A percentile compares a stretch with the other conserved stretches of the same genome.
These are phyloP conservation scores for Gouania willdenowi DNA, from an alignment of 2,797 vertebrate species.

Conservation along the genomic window DNA sequence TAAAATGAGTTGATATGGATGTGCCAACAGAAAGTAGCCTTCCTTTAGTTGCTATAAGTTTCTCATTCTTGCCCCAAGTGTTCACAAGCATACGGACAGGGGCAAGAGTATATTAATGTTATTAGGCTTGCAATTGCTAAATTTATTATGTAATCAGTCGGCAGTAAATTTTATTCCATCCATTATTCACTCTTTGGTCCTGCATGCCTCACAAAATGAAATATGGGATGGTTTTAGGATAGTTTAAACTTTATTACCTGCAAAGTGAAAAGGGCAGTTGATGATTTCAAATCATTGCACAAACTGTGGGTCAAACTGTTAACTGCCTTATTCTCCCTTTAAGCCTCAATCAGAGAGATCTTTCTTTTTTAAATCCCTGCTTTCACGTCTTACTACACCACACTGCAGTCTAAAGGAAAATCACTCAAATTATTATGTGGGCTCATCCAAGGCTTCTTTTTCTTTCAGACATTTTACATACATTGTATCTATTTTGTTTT, in stretches of 20 bases:
- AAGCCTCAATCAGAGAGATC: constrained; percentile 1
- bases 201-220: background rate
- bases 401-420: constrained; percentile 14
- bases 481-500: constrained; percentile 7
- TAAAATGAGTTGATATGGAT: too few species aligned
- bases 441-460: background rate
- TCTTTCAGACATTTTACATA: background rate
- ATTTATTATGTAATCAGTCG: background rate
- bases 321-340: constrained; percentile 3
- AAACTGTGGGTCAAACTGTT: constrained; percentile 7
- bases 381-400: constrained; percentile 17
- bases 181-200: background rate
- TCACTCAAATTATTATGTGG: too few species aligned
- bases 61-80: too few species aligned
- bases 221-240: background rate
- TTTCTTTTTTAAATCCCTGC: constrained; percentile 18
- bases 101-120: too few species aligned
- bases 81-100: too few species aligned
- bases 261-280: background rate
- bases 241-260: background rate
- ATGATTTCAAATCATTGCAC: constrained; percentile 7
- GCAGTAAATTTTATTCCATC: background rate
- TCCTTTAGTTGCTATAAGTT: too few species aligned
- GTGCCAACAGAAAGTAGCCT: too few species aligned
- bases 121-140: too few species aligned